Base-by-base conservation (phyloP, 2,888 invertebrate genomes). In the Lamellibrachia satsuma region DNA sequence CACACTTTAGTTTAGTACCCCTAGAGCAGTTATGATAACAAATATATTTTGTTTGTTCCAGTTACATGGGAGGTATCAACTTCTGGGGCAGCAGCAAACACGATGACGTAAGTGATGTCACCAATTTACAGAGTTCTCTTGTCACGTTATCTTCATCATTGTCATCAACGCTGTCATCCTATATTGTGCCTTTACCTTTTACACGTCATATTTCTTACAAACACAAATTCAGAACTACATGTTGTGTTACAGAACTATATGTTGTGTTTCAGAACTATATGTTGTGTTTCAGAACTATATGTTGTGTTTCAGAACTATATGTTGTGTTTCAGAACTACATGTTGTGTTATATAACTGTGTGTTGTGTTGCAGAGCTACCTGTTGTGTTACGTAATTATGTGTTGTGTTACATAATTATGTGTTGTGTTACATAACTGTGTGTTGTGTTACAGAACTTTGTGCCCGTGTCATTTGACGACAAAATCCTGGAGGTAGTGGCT, bases 51-150 rank as follows among this genome's bases (percentile, higher is more conserved):
- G 90, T 91, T 75, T 57, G 93, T 95, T 97, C 96, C 94, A 99
- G 99, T 95, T 99, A 99, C 96, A 99, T 99, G 98, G 99, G 99
- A 7, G 99, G 99, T 91, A 99, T 99, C 57, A 99, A 99, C 97
- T 99, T 99, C 96, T 99, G 99, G 99, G 99, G 99, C 92, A 98
- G 98, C 7, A 98, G 98, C 3, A 98, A 98, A 95, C 98, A 98
- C 95, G 98, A 98, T 95, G 99, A 99, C 95, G 97, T 96, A 94
- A 95, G 96, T 95, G 52, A 15, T 39, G 39, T 39, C 8, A 11
- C n/a, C 75, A 75, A 2, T 75, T 39, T 39, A 39, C 39, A 39
- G 39, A 75, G 22, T 6, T n/a, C 6, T 22, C 75, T 75, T 6
- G 75, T 75, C 75, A 75, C n/a, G 15, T 6, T 6, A 11, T 6